Base-by-base conservation (phyloP, 2,797 vertebrate genomes). In the Miichthys miiuy region DNA sequence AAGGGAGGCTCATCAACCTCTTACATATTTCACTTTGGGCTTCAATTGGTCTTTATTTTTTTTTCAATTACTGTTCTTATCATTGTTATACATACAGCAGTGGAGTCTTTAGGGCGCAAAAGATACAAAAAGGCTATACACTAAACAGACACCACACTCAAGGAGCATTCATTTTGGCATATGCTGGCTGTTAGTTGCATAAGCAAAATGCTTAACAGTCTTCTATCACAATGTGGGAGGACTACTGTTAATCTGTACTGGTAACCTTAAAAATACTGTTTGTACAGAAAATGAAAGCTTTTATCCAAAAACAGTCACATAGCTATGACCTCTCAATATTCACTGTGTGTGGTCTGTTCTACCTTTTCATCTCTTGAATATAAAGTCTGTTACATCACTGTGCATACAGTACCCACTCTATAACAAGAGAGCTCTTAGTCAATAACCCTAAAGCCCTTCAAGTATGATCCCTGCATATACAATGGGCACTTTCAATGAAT, bases 311-410 rank as follows among this genome's bases (percentile, higher is more conserved):
- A n/a, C 23, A 34, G 17, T 77, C 51, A n/a, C n/a, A n/a, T 5
- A 61, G 47, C 58, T 47, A 1, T 72, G 72, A 73, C 72, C 65
- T 76, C 34, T 17, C 1, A 17, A 9, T 85, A 85, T 87, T 93
- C 79, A 81, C 81, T 38, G 88, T 91, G 51, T 83, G 79, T 1
- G 87, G 76, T 70, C 87, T 87, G 74, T 87, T 93, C 74, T 81
- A 89, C 48, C 77, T 67, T 16, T 61, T 81, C 85, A 87, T 77
- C 77, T 72, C 30, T 58, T 87, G 78, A 82, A 72, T 74, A 81
- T 70, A 72, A 73, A 77, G 60, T 21, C 27, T 58, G 52, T 82
- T 80, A 87, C 74, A 86, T 87, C 79, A 82, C 68, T 60, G 63
- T 68, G 60, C 77, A 80, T 69, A 73, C 78, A 84, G 60, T 44